phyloP scores from a whole-genome alignment of 1,140 invertebrate species.

The Papilio helenus region DNA sequence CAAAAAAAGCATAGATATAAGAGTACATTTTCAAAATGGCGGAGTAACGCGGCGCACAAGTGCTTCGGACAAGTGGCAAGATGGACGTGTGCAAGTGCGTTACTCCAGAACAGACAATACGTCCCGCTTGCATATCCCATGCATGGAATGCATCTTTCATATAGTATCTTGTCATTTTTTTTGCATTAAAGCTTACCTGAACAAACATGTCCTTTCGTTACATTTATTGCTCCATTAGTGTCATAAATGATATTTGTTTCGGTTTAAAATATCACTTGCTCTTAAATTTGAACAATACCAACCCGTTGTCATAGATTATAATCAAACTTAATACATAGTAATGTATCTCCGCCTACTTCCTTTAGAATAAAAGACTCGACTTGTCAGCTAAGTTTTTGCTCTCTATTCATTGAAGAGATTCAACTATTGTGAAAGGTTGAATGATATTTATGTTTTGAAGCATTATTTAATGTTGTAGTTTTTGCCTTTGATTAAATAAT shows the following conservation, averaged over 20 bases:
- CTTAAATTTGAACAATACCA: background rate
- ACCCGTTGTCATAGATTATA: background rate
- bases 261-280: background rate
- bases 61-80: conserved; percentile 16
- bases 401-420: background rate
- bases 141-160: background rate
- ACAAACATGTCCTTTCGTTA: background rate
- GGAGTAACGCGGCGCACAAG: conserved; percentile 2
- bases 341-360: background rate
- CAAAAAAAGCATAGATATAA: background rate
- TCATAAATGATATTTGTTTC: background rate
- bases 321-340: background rate
- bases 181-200: background rate
- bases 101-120: conserved; percentile 10
- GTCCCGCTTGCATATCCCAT: conserved; percentile 1
- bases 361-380: conserved; percentile 1
- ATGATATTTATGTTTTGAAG: background rate
- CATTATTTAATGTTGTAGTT: background rate
- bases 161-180: background rate
- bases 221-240: background rate
- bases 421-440: background rate
- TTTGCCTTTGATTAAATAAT: background rate
- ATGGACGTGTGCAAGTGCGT: conserved; percentile 32
- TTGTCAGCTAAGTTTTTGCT: background rate
- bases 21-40: conserved; percentile 33